These are phyloP conservation scores for Melanargia galathea DNA, from an alignment of 2,888 invertebrate species.

Conservation along the genomic window DNA sequence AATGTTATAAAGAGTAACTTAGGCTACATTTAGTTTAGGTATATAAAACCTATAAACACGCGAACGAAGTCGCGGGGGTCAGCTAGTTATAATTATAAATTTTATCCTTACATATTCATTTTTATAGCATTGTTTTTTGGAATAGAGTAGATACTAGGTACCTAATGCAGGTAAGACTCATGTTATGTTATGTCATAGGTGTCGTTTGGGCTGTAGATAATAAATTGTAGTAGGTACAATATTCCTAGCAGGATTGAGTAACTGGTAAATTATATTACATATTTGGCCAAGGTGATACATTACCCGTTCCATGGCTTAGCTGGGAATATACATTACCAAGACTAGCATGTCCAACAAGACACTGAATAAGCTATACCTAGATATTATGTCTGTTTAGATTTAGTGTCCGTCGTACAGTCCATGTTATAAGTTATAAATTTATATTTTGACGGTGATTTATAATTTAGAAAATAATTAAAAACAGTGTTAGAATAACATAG, in stretches of 20 bases:
- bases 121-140: too few relatives aligned
- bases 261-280: neutral
- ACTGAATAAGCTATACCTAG: neutral
- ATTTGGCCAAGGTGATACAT: constrained; percentile 11
- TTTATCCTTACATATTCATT: too few relatives aligned
- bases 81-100: too few relatives aligned
- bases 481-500: neutral
- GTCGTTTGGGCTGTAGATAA: neutral
- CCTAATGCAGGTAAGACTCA: too few relatives aligned
- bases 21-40: too few relatives aligned
- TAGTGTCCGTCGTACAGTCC: neutral
- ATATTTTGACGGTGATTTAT: neutral
- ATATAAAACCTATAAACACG: too few relatives aligned
- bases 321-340: neutral
- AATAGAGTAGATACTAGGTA: too few relatives aligned
- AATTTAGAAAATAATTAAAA: neutral
- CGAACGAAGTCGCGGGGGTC: too few relatives aligned
- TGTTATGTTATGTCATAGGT: neutral
- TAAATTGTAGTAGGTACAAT: neutral
- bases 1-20: too few relatives aligned
- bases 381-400: constrained; percentile 3
- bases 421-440: constrained; percentile 8
- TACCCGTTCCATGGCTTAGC: constrained; percentile 2
- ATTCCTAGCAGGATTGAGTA: neutral
- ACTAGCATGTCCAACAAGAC: constrained; percentile 5